Evolutionary conservation across 2,113 vertebrate genomes (phyloP), one percentile per base, ranked within the genome.

Genomic region (Malaclemys terrapin): DNA sequence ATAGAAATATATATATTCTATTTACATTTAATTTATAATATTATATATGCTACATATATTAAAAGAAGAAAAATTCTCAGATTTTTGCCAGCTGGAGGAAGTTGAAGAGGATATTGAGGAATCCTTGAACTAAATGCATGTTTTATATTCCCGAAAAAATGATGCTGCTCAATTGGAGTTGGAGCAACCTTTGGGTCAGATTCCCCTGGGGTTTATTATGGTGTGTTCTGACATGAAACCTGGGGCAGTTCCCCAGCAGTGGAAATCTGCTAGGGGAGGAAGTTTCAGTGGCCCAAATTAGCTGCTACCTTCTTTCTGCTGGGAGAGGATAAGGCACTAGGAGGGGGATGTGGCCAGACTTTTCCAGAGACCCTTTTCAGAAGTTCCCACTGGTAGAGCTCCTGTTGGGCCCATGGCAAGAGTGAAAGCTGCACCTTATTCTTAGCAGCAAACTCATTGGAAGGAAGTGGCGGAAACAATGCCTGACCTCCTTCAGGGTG

Each of bases 21-120:
- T 45, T 45, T 45, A 45, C 6, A 45, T 45, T 45, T 45, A 45
- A 45, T 45, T 45, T 45, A 45, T 45, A 45, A 45, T 45, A 52
- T 52, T 52, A 52, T 50, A 5, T 50, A 50, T 17, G 5, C 52
- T 52, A 52, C 19, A 17, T 52, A 17, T 52, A 17, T 52, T 52
- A 52, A 52, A 97, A 50, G 49, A 89, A 94, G 69, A 65, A 11
- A 83, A 65, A 31, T 89, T 69, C 5, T 54, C 31, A 69, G 89
- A 91, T 80, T 81, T 94, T 96, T 93, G 89, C 89, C 42, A 90
- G 92, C 85, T 93, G 90, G 80, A 82, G 88, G 87, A 88, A 84
- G 57, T 27, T 59, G 27, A 59, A 29, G 57, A 59, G 5, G 27
- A 59, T 59, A 59, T 29, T 65, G 79, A n/a, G 53, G 65, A 62